A percentile compares a stretch with the other conserved stretches of the same genome.
phyloP scores from a whole-genome alignment of 2,888 invertebrate species.

The Lochmaea crataegi region DNA sequence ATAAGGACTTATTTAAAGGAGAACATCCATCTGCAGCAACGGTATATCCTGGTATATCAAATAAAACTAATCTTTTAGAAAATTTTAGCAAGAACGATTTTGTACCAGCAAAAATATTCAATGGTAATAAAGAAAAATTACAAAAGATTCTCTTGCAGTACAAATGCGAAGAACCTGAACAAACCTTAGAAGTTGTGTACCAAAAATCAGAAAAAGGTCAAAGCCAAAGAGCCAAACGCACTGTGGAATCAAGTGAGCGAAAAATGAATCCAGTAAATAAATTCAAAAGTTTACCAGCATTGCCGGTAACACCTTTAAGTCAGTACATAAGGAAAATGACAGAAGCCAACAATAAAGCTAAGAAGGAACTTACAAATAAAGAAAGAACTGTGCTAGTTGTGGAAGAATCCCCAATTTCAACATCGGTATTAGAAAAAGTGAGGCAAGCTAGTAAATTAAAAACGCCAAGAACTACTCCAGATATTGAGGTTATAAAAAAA shows the following conservation, averaged over 20 bases:
- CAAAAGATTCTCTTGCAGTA: not conserved
- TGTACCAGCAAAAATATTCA: not conserved
- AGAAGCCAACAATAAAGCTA: not conserved
- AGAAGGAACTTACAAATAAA: not conserved
- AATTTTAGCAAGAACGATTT: not conserved
- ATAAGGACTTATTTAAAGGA: not conserved
- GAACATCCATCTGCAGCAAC: not conserved
- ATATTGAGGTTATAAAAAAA: not conserved
- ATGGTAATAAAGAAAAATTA: not conserved
- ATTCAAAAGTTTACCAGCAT: not conserved
- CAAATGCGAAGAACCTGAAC: not conserved
- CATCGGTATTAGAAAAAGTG: not conserved
- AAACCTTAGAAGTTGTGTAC: not conserved
- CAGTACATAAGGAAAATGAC: constrained; percentile 5
- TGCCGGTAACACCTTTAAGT: not conserved
- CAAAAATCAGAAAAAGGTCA: not conserved
- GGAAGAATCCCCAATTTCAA: not conserved
- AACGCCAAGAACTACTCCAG: not conserved
- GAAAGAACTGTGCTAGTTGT: too few relatives aligned
- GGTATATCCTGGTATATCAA: not conserved
- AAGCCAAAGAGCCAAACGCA: not conserved
- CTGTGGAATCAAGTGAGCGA: not conserved
- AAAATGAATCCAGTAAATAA: not conserved
- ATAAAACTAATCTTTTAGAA: constrained; percentile 3
- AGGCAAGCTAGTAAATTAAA: not conserved